Evolutionary conservation across 2,888 invertebrate genomes (phyloP).

Genomic region (Holacanthella duospinosa): DNA sequence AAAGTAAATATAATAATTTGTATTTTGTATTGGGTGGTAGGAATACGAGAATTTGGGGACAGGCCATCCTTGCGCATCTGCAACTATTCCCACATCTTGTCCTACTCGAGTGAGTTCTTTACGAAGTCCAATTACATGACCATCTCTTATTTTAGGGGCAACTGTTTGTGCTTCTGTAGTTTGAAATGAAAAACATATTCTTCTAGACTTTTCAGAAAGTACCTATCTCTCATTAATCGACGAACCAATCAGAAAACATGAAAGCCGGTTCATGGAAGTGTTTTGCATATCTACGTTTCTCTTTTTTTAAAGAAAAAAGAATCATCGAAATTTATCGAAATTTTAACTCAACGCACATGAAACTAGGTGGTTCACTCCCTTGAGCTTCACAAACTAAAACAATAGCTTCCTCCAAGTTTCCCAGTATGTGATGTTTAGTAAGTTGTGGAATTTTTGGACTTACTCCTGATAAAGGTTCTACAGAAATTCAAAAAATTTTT

Average conservation of each 20-base stretch:
- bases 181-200: no score
- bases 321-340: no score
- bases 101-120: not conserved
- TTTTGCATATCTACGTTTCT: no score
- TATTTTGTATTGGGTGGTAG: slow-evolving; percentile 3
- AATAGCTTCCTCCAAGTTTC: slow-evolving; percentile 16
- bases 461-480: slow-evolving; percentile 33
- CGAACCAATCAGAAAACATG: no score
- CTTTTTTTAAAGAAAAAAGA: no score
- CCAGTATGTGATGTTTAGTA: slow-evolving; percentile 22
- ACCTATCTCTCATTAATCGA: no score
- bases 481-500: not conserved
- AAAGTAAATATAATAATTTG: slow-evolving; percentile 12
- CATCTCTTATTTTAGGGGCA: slow-evolving; percentile 33
- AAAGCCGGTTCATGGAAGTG: no score
- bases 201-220: no score
- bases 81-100: not conserved
- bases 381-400: slow-evolving; percentile 31
- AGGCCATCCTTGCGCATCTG: not conserved
- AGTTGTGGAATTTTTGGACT: slow-evolving; percentile 32
- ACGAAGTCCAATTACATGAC: slow-evolving; percentile 25
- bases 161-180: slow-evolving; percentile 10
- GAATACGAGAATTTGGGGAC: not conserved
- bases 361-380: slow-evolving; percentile 13
- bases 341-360: slow-evolving; percentile 10